phyloP scores from a whole-genome alignment of 30 jellyfish, hydroid and myxozoan genomes.

The Mastigias papua region DNA sequence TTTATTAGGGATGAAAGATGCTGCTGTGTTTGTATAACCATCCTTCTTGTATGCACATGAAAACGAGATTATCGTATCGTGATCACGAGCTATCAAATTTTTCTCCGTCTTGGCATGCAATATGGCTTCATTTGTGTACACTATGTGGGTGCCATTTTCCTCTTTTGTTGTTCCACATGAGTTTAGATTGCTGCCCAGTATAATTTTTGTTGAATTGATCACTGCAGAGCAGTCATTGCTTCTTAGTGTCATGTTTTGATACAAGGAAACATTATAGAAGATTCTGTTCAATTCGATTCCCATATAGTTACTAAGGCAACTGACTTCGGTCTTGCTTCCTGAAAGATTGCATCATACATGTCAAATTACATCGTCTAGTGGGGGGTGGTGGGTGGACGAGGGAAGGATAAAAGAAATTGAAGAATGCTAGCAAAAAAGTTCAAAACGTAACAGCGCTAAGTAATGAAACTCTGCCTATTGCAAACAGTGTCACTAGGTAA shows the following conservation, averaged over 20 bases:
- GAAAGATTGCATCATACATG: not conserved
- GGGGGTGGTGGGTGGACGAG: not conserved
- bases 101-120: not conserved
- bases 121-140: not conserved
- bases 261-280: not conserved
- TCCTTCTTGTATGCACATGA: not conserved
- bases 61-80: not conserved
- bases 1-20: not conserved
- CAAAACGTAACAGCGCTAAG: too few relatives aligned
- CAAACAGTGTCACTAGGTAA: too few relatives aligned
- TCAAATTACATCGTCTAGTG: not conserved
- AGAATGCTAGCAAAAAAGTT: too few relatives aligned
- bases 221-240: not conserved
- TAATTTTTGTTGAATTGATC: not conserved
- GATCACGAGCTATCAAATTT: not conserved
- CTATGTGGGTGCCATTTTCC: not conserved
- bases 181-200: not conserved
- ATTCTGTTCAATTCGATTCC: not conserved
- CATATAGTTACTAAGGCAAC: not conserved
- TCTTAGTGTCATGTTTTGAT: not conserved
- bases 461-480: too few relatives aligned
- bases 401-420: too few relatives aligned
- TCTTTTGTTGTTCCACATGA: not conserved
- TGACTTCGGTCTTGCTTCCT: not conserved
- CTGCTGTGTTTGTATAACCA: not conserved